Percentiles rank a stretch among this genome's conserved stretches.
phyloP scores from a whole-genome alignment of 2,888 invertebrate genomes.

The Drosophila quinaria region DNA sequence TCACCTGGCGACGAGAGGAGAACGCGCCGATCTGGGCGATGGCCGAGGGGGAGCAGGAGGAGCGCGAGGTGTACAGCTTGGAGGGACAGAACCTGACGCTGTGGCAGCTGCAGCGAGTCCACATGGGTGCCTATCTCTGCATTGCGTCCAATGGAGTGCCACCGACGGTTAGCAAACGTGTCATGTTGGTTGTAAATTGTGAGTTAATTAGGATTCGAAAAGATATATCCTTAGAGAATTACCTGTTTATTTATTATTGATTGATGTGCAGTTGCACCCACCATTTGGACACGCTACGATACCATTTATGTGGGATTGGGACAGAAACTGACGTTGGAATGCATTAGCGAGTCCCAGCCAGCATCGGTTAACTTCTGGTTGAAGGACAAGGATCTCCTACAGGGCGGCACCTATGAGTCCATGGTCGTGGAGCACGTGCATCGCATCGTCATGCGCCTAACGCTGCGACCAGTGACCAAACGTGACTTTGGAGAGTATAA shows the following conservation, averaged over 20 bases:
- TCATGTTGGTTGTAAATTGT: conserved; percentile 85
- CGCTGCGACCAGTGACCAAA: conserved; percentile 88
- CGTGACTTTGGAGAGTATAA: conserved; percentile 92
- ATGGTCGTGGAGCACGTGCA: conserved; percentile 90
- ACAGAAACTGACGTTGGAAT: conserved; percentile 84
- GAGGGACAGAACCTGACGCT: conserved; percentile 84
- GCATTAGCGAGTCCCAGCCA: conserved; percentile 84
- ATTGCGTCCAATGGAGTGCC: conserved; percentile 86
- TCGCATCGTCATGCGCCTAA: conserved; percentile 91
- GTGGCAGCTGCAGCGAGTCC: conserved; percentile 78
- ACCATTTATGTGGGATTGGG: conserved; percentile 83
- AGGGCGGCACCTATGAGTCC: conserved; percentile 84
- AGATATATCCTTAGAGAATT: neutral
- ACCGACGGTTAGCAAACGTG: conserved; percentile 85
- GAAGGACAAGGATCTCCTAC: conserved; percentile 83
- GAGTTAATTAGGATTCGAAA: conserved; percentile 41
- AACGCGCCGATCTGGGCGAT: conserved; percentile 86
- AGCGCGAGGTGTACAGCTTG: conserved; percentile 78
- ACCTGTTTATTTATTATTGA: conserved; percentile 43
- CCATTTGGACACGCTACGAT: conserved; percentile 83
- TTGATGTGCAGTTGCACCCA: conserved; percentile 84
- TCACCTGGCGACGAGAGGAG: conserved; percentile 95
- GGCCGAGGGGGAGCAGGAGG: conserved; percentile 44
- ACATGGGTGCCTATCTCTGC: conserved; percentile 85
- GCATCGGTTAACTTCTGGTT: conserved; percentile 85